Base-by-base conservation (phyloP, 1,140 invertebrate genomes). In the Riptortus pedestris region DNA sequence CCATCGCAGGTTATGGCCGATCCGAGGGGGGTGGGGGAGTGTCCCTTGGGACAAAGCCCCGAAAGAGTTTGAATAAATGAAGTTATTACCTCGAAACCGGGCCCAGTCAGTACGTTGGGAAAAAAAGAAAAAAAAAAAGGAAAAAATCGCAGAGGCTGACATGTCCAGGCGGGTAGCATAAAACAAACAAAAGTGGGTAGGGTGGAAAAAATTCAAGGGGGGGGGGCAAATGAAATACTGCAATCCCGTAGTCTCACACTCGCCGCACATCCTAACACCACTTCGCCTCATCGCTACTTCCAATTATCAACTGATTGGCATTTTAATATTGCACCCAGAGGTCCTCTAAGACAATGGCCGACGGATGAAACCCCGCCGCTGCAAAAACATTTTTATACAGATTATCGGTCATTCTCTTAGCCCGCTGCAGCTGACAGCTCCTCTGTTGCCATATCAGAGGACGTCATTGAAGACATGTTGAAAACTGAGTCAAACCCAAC, bases 1-100 rank as follows among this genome's bases (percentile, higher is more conserved):
- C 31, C 31, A 38, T 38, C 14, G 31, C 31, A 38, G 31, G 31
- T 38, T 38, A 38, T 55, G 51, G 18, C 26, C 20, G 51, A 55
- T 24, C 20, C 18, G 24, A 24, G 14, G 24, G 51, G 26, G 51
- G 14, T 18, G 45, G 45, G 22, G 16, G 24, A 26, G 51, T 22
- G 18, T 18, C 51, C 20, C 51, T 55, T 55, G 51, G 51, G 51
- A 55, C 51, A 55, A 55, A 55, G 24, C 14, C 22, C 18, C 18
- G 51, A 55, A 55, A 55, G 51, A 55, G 51, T 55, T 55, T 55
- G 51, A 55, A 55, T 55, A 55, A 55, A 55, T 55, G 51, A 55
- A 55, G 51, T 55, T 55, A 55, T 55, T 55, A 55, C 51, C 51
- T 55, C 51, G 22, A 55, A 55, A 55, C 51, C 24, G 51, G 51